Percentiles rank a stretch among this genome's conserved stretches.
Conservation (phyloP, 1,140 invertebrate species). For the Drusus annulatus region DNA sequence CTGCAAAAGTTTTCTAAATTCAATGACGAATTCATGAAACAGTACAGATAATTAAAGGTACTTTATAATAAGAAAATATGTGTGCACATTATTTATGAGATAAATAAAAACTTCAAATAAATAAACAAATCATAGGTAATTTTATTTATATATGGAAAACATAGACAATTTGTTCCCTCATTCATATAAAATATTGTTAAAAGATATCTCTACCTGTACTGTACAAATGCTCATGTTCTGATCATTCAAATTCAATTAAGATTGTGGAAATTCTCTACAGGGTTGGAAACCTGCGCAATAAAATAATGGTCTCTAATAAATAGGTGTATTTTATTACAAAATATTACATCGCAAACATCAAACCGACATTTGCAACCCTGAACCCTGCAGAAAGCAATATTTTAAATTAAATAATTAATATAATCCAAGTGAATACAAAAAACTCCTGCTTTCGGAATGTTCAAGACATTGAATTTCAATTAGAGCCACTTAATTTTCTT, state of each 20-base stretch:
- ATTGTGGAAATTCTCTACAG: constrained; percentile 13
- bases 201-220: constrained; percentile 51
- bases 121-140: constrained; percentile 52
- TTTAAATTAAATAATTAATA: constrained; percentile 14
- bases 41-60: constrained; percentile 2
- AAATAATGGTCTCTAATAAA: constrained; percentile 25
- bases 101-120: neutral
- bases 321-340: constrained; percentile 37
- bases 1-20: neutral
- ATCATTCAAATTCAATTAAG: constrained; percentile 48
- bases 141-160: constrained; percentile 59
- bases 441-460: neutral
- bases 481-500: constrained; percentile 12
- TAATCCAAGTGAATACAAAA: constrained; percentile 11
- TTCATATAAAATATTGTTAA: constrained; percentile 48
- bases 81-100: neutral
- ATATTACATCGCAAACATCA: constrained; percentile 20
- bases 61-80: neutral
- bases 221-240: constrained; percentile 55
- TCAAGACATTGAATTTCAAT: neutral
- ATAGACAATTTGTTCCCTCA: constrained; percentile 59
- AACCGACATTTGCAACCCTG: neutral
- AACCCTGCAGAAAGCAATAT: constrained; percentile 27
- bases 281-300: constrained; percentile 4
- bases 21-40: constrained; percentile 5